Conservation (phyloP, 2,113 vertebrate species). For the Halcyon senegalensis region DNA sequence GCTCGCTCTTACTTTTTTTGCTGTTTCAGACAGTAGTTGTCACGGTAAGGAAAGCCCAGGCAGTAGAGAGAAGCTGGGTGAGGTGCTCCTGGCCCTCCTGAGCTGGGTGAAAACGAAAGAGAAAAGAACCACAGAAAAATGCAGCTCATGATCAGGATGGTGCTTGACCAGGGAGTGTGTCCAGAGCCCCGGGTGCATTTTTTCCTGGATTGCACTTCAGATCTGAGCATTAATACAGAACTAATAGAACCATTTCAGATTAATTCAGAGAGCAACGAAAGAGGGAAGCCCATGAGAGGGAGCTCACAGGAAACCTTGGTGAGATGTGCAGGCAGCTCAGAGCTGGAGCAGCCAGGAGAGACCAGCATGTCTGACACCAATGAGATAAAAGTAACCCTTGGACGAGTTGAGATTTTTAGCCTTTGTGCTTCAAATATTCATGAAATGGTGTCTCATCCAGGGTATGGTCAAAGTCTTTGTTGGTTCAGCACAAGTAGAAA, state of each 20-base stretch:
- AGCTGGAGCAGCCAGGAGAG: neutral
- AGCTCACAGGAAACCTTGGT: neutral
- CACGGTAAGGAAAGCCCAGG: neutral
- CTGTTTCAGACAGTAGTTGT: neutral
- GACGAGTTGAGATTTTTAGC: neutral
- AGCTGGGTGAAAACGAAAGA: neutral
- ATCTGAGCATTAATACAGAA: neutral
- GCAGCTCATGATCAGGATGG: neutral
- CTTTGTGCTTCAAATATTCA: neutral
- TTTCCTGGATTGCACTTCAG: neutral
- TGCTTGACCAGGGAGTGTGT: neutral
- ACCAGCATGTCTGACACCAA: accelerated
- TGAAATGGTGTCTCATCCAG: accelerated
- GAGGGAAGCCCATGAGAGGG: neutral
- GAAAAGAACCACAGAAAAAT: neutral
- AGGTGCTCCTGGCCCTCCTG: neutral
- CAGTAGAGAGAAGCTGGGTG: neutral
- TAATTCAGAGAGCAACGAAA: neutral
- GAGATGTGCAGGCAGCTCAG: neutral
- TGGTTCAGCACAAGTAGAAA: neutral
- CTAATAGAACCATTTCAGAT: too few species aligned
- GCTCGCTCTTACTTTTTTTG: accelerated
- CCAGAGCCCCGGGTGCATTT: neutral
- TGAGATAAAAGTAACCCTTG: neutral
- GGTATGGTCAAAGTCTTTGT: neutral